Evolutionary conservation across 2,888 invertebrate species (phyloP), one percentile per base, ranked within the genome.

Genomic region (Hypsopygia costalis): DNA sequence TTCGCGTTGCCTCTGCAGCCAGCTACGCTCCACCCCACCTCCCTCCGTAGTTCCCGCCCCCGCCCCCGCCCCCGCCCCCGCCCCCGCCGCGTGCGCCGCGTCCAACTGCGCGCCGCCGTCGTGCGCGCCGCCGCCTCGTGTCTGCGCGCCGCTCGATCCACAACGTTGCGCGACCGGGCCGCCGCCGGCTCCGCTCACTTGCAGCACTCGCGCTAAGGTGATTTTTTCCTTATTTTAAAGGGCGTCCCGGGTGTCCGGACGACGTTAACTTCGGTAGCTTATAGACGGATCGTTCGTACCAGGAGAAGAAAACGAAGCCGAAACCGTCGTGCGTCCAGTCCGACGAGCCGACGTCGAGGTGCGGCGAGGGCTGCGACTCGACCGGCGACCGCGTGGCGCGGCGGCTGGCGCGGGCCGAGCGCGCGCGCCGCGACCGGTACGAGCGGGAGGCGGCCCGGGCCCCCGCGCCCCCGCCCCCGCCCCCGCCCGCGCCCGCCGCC

Each of bases 361-460:
- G 31, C 2, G 27, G 29, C 8, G 30, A 27, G 3, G 7, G 12
- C 3, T 55, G 49, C 39, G 49, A 50, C 30, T 40, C 38, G 11
- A 52, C 53, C 0, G 52, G 46, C 12, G 69, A 67, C 36, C 49
- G 53, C 8, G 69, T 66, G 25, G 65, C 69, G 21, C 46, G 45
- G 28, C 52, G 69, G 1, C 53, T 63, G 32, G 47, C 51, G 37
- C 45, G 43, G 16, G 66, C 63, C 21, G 46, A 33, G 40, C 48
- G 38, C 10, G 42, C 45, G 40, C 66, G 68, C 1, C 66, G 56
- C 28, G 36, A 31, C 0, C 44, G 54, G 28, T 67, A 62, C 57
- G 61, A 61, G 51, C 44, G 44, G 34, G 66, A 62, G 41, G 64
- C 38, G 22, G 34, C 41, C 8, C 39, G 35, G 33, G 29, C 16